phyloP scores from a whole-genome alignment of 2,888 invertebrate species.

The Xylocampa areola region DNA sequence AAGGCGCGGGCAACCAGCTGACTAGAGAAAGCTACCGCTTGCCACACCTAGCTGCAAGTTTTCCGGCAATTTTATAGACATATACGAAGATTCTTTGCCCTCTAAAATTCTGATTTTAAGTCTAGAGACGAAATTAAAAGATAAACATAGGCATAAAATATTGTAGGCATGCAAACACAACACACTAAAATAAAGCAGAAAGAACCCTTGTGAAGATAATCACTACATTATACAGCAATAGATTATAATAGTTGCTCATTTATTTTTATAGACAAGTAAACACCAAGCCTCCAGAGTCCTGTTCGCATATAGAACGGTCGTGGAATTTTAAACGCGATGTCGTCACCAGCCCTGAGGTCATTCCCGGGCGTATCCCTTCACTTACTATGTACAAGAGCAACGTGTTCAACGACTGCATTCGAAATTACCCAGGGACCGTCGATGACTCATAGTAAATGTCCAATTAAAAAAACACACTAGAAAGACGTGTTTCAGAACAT shows the following conservation, averaged over 20 bases:
- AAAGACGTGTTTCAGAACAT: slow-evolving; percentile 48
- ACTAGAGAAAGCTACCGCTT: slow-evolving; percentile 69
- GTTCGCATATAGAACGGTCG: slow-evolving; percentile 51
- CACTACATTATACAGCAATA: slow-evolving; percentile 32
- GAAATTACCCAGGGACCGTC: slow-evolving; percentile 54
- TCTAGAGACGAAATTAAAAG: not conserved
- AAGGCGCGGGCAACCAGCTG: slow-evolving; percentile 65
- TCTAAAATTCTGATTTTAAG: slow-evolving; percentile 28
- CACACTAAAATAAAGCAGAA: slow-evolving; percentile 2
- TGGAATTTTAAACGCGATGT: slow-evolving; percentile 69
- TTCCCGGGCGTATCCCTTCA: slow-evolving; percentile 69
- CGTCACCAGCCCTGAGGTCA: slow-evolving; percentile 69
- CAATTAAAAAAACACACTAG: slow-evolving; percentile 55
- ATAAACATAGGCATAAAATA: not conserved
- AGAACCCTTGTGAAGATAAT: slow-evolving; percentile 1
- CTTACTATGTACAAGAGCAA: slow-evolving; percentile 60
- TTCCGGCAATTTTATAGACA: slow-evolving; percentile 53
- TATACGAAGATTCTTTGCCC: slow-evolving; percentile 36
- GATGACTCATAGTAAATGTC: slow-evolving; percentile 51
- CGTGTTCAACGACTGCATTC: slow-evolving; percentile 59
- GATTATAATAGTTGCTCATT: slow-evolving; percentile 32
- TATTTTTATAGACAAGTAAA: slow-evolving; percentile 50
- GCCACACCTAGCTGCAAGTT: slow-evolving; percentile 67
- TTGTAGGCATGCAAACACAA: slow-evolving; percentile 2
- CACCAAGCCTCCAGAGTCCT: slow-evolving; percentile 50